A percentile compares a stretch with the other conserved stretches of the same genome.
These are phyloP conservation scores for Caenorhabditis becei DNA, from an alignment of 2,888 invertebrate species.

Conservation along the genomic window DNA sequence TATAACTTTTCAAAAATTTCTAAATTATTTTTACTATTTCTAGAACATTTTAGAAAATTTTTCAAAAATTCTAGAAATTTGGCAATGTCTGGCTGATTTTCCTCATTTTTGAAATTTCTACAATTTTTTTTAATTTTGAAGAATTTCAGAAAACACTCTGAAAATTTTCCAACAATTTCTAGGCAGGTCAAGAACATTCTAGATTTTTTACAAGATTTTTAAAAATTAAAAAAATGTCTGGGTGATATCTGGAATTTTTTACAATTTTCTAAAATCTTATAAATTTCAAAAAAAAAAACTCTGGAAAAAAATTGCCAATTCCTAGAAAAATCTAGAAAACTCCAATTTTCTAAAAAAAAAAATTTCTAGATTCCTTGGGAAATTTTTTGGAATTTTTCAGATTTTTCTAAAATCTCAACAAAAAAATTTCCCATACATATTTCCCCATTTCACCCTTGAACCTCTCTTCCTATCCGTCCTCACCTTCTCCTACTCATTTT, in stretches of 20 bases:
- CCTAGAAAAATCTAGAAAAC: neutral
- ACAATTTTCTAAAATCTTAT: too few species aligned
- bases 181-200: neutral
- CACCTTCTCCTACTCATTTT: neutral
- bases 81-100: neutral
- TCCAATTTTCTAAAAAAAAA: neutral
- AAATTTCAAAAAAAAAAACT: neutral
- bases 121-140: neutral
- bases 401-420: too few species aligned
- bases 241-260: too few species aligned
- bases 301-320: neutral
- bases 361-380: neutral
- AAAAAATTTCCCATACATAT: neutral
- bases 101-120: neutral
- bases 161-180: neutral
- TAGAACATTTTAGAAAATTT: neutral
- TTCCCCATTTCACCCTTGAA: neutral
- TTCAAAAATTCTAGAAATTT: neutral
- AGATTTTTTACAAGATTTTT: neutral
- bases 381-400: neutral
- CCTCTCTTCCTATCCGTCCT: neutral
- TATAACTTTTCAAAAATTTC: neutral
- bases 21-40: too few species aligned
- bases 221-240: constrained; percentile 1
- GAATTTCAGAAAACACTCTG: neutral